Percentiles rank a stretch among this genome's conserved stretches.
Conservation (phyloP, 2,888 invertebrate species). For the Cryptops parisi region DNA sequence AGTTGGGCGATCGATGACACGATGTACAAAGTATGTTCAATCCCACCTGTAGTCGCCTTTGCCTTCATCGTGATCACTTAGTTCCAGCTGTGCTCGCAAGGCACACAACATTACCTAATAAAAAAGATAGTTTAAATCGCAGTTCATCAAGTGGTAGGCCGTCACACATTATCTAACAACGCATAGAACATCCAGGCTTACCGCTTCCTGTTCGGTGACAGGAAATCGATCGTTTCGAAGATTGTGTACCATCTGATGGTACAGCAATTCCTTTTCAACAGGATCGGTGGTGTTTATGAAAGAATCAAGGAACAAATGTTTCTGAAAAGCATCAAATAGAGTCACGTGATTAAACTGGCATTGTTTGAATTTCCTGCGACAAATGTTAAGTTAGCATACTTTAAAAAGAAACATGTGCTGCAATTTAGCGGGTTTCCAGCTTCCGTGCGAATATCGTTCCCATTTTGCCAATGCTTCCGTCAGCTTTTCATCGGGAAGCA, state of each 20-base stretch:
- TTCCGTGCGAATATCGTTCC: slow-evolving; percentile 46
- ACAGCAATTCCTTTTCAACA: slow-evolving; percentile 83
- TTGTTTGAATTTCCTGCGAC: no score
- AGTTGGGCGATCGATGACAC: no score
- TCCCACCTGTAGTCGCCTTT: slow-evolving; percentile 22
- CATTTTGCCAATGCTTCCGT: slow-evolving; percentile 91
- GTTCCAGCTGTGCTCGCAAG: slow-evolving; percentile 79
- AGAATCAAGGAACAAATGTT: slow-evolving; percentile 65
- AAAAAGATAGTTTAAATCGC: no score
- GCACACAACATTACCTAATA: slow-evolving; percentile 86
- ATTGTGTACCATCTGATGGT: slow-evolving; percentile 83
- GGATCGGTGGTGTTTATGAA: slow-evolving; percentile 64
- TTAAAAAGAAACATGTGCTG: slow-evolving; percentile 43
- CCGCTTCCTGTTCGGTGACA: slow-evolving; percentile 85
- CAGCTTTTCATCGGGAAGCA: slow-evolving; percentile 66
- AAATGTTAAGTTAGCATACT: no score
- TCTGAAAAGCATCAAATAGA: slow-evolving; percentile 31
- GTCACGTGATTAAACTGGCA: neutral
- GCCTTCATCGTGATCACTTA: slow-evolving; percentile 51
- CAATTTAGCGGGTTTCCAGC: slow-evolving; percentile 17
- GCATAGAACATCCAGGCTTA: slow-evolving; percentile 41
- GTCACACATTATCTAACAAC: no score
- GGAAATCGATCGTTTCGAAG: slow-evolving; percentile 82
- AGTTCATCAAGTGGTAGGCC: no score
- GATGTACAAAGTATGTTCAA: no score